Base-by-base conservation (phyloP, 1,140 invertebrate species). In the Palaemon carinicauda region DNA sequence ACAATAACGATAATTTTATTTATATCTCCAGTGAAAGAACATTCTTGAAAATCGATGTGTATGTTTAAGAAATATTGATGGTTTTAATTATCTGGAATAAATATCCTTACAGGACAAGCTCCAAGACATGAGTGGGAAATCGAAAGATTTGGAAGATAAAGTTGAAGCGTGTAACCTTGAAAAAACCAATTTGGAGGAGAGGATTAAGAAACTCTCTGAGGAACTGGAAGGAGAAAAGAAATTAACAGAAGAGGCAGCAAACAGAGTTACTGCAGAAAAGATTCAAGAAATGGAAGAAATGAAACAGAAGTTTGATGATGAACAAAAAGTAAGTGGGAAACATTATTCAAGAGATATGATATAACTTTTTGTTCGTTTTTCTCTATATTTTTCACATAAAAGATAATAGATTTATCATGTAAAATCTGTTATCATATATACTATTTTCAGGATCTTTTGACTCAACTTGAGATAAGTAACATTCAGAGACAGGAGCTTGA, bases 401-500 rank as follows among this genome's bases (percentile, higher is more conserved):
- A 33, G n/a, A 27, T 56, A 17, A 12, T 54, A 27, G 17, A 24
- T 56, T 3, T 29, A 14, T 80, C n/a, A n/a, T n/a, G n/a, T n/a
- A n/a, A n/a, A n/a, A n/a, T n/a, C n/a, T n/a, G n/a, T n/a, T n/a
- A n/a, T n/a, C 4, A n/a, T 65, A n/a, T 71, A 50, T 19, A 27
- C 78, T 69, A 75, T 71, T 69, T 87, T 29, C 27, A 90, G 82
- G 89, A 89, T 29, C 86, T 90, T n/a, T 56, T 88, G 27, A 88
- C 82, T 14, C 82, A 89, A 54, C 77, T 91, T 50, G 89, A 90
- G 82, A 90, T 89, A 27, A 81, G 77, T 33, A 80, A 82, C 53
- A 89, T 90, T 50, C 90, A 91, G 75, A 75, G 80, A 29, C 75
- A 91, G 88, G 90, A 91, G 65, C 90, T 89, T 71, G 90, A 90